A percentile compares a stretch with the other conserved stretches of the same genome.
These are phyloP conservation scores for Eretmochelys imbricata DNA, from an alignment of 2,113 vertebrate species.

Conservation along the genomic window DNA sequence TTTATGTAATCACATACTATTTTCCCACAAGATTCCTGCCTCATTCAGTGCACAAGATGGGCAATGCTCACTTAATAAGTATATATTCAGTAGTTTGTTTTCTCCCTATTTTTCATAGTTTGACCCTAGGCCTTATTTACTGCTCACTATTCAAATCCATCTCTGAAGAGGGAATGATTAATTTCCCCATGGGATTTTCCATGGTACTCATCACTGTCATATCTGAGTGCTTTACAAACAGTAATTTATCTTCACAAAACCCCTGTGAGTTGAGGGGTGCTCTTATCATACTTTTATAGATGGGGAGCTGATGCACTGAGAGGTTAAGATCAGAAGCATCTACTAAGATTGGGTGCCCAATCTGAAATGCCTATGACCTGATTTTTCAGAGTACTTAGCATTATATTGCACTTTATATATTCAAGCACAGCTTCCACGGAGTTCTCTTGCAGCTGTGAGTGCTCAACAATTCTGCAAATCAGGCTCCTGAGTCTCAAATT, in stretches of 20 bases:
- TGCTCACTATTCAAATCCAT: not conserved
- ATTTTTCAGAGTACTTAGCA: not conserved
- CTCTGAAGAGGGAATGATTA: not conserved
- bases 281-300: not conserved
- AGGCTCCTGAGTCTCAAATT: not conserved
- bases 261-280: not conserved
- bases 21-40: not conserved
- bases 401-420: not conserved
- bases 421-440: not conserved
- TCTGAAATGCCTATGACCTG: not conserved
- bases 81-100: not conserved
- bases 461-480: not conserved
- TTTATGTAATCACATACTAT: not conserved
- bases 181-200: not conserved
- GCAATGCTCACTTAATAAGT: not conserved
- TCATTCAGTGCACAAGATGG: not conserved
- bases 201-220: not conserved
- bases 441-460: not conserved
- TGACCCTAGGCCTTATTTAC: not conserved
- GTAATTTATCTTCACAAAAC: not conserved
- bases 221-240: not conserved
- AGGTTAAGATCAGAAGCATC: not conserved
- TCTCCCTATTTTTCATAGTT: not conserved
- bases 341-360: not conserved
- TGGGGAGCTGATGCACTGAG: not conserved